phyloP scores from a whole-genome alignment of 1,140 invertebrate genomes.

The Phthorimaea operculella region DNA sequence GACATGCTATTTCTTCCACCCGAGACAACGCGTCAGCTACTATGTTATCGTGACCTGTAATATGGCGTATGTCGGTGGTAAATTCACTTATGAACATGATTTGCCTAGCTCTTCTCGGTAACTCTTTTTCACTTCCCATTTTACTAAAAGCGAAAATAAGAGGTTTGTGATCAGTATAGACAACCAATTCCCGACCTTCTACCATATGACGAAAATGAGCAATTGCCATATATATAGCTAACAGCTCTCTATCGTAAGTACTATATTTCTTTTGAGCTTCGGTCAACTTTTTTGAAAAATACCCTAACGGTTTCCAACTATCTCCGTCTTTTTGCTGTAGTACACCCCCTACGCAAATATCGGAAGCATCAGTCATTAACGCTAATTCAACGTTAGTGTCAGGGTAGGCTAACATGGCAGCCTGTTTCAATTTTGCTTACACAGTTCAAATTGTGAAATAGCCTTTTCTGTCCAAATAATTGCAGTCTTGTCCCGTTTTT shows the following conservation, averaged over 20 bases:
- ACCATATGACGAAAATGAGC: constrained; percentile 28
- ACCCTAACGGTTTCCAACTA: constrained; percentile 32
- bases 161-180: constrained; percentile 22
- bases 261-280: constrained; percentile 21
- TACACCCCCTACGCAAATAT: constrained; percentile 23
- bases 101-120: constrained; percentile 13
- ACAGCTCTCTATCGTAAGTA: constrained; percentile 29
- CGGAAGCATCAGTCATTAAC: constrained; percentile 27
- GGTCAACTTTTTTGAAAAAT: constrained; percentile 29
- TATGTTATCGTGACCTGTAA: not conserved
- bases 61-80: not conserved
- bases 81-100: constrained; percentile 6
- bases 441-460: constrained; percentile 25
- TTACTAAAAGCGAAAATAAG: constrained; percentile 1
- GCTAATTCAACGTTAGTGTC: constrained; percentile 5
- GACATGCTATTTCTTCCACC: not conserved
- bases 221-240: constrained; percentile 27
- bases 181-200: constrained; percentile 23
- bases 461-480: constrained; percentile 25
- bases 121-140: constrained; percentile 5
- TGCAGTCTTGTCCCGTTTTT: constrained; percentile 30
- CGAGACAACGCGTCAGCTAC: constrained; percentile 26
- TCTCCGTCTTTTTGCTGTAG: constrained; percentile 21
- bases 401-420: constrained; percentile 18
- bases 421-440: constrained; percentile 25